phyloP scores from a whole-genome alignment of 2,797 vertebrate species.

The Arctocebus calabarensis region DNA sequence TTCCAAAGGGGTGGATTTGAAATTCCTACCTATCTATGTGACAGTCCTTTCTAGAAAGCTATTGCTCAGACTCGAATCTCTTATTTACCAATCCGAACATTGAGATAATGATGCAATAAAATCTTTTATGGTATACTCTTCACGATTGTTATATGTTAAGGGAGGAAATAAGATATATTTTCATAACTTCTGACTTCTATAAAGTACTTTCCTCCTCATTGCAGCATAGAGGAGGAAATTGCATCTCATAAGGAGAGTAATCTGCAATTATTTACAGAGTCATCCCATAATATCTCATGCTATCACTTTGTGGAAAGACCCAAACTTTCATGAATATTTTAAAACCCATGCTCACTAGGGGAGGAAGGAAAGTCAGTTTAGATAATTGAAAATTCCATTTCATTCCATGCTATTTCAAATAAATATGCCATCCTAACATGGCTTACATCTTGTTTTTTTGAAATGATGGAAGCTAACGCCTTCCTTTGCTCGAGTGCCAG shows the following conservation, averaged over 20 bases:
- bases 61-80: conserved; percentile 58
- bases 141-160: conserved; percentile 60
- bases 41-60: conserved; percentile 53
- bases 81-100: conserved; percentile 56
- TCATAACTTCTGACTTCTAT: conserved; percentile 73
- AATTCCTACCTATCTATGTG: conserved; percentile 14
- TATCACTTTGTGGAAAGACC: conserved; percentile 26
- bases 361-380: conserved; percentile 57
- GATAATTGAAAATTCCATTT: conserved; percentile 64
- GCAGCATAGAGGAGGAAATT: conserved; percentile 52
- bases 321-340: conserved; percentile 68
- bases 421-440: conserved; percentile 44
- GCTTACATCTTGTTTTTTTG: conserved; percentile 66
- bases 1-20: conserved; percentile 33
- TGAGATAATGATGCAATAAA: conserved; percentile 76
- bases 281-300: conserved; percentile 28
- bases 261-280: conserved; percentile 73
- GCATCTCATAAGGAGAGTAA: conserved; percentile 53
- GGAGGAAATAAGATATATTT: conserved; percentile 73
- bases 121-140: conserved; percentile 67
- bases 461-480: conserved; percentile 44
- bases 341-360: not conserved
- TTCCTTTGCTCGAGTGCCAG: not conserved
- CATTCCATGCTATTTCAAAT: conserved; percentile 25
- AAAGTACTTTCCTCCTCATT: not conserved